A percentile compares a stretch with the other conserved stretches of the same genome.
Conservation (phyloP, 1,140 invertebrate genomes). For the Drosophila virilis region DNA sequence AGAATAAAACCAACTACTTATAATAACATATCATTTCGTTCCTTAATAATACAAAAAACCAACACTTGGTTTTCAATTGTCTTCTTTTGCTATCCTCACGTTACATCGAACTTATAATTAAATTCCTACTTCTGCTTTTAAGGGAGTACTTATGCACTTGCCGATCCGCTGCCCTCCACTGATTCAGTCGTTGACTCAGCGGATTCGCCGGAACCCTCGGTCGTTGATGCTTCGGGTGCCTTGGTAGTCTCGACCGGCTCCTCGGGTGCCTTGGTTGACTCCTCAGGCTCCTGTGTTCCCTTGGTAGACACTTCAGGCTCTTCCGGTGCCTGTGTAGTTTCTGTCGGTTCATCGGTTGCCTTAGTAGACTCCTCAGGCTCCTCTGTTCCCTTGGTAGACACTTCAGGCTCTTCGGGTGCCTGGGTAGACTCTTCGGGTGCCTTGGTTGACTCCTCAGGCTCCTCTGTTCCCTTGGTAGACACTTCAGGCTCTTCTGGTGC, state of each 20-base stretch:
- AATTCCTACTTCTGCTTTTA: slow-evolving; percentile 13
- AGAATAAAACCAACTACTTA: slow-evolving; percentile 27
- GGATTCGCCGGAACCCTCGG: slow-evolving; percentile 12
- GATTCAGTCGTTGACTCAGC: slow-evolving; percentile 35
- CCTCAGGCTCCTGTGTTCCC: not conserved
- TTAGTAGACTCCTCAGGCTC: slow-evolving; percentile 1
- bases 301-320: slow-evolving; percentile 8
- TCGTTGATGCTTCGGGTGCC: slow-evolving; percentile 12
- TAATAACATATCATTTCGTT: slow-evolving; percentile 31
- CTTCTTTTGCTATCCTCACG: not conserved
- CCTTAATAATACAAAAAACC: slow-evolving; percentile 2
- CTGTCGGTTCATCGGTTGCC: slow-evolving; percentile 1
- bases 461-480: too few relatives aligned
- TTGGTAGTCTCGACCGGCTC: slow-evolving; percentile 6
- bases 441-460: not conserved
- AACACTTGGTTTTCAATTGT: not conserved
- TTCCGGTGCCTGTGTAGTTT: not conserved
- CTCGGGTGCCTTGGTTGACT: not conserved
- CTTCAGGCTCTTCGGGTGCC: too few relatives aligned
- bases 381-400: too few relatives aligned
- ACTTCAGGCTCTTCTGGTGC: not conserved
- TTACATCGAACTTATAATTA: slow-evolving; percentile 29
- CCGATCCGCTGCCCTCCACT: slow-evolving; percentile 39
- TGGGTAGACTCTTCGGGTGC: not conserved
- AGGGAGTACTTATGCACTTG: slow-evolving; percentile 6